These are phyloP conservation scores for Melopsittacus undulatus DNA, from an alignment of 2,797 vertebrate genomes.

Conservation along the genomic window DNA sequence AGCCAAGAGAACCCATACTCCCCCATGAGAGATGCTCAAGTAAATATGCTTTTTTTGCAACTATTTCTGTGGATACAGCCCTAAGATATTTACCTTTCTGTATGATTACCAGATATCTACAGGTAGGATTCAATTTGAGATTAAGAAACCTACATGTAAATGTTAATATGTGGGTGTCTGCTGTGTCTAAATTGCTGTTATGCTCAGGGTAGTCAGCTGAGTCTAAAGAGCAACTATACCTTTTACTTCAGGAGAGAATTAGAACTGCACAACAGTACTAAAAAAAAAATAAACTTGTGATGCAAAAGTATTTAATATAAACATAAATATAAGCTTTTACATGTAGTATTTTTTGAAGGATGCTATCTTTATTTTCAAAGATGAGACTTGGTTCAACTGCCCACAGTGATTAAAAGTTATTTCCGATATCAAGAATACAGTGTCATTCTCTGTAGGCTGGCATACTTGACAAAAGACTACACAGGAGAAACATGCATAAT, in stretches of 20 bases:
- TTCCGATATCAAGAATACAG: background rate
- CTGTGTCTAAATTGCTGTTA: background rate
- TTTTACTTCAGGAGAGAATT: background rate
- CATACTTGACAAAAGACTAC: background rate
- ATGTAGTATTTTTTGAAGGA: background rate
- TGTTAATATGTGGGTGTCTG: background rate
- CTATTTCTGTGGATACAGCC: background rate
- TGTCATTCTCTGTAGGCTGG: background rate
- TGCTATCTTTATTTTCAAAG: background rate
- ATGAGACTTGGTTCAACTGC: background rate
- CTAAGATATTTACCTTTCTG: background rate
- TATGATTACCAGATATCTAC: background rate
- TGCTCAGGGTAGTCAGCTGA: background rate
- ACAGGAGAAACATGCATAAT: background rate
- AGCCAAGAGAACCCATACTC: background rate
- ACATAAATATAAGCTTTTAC: background rate
- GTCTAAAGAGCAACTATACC: background rate
- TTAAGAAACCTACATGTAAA: background rate
- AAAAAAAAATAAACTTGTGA: background rate
- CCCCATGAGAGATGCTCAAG: background rate
- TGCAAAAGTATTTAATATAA: background rate
- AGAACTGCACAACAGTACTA: background rate
- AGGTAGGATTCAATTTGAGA: background rate
- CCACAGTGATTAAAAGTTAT: background rate
- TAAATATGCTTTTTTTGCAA: background rate